Evolutionary conservation across 2,797 vertebrate species (phyloP).

Genomic region (Ctenopoma multispine): DNA sequence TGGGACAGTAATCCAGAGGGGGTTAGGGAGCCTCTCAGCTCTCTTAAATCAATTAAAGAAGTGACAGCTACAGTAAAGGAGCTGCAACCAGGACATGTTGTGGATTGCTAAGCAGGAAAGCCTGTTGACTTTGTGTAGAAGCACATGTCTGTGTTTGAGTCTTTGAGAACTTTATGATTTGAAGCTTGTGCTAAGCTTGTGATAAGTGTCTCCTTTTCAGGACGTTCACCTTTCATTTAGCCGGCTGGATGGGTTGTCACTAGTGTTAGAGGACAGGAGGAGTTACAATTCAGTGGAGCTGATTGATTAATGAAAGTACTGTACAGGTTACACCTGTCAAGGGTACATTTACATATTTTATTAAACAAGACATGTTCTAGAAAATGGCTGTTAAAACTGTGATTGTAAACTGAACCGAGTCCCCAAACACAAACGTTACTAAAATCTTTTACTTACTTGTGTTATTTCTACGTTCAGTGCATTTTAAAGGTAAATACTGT

Average conservation of each 20-base stretch:
- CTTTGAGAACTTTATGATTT: neutral
- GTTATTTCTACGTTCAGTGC: no score
- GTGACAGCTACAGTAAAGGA: conserved; percentile 49
- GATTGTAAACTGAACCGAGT: no score
- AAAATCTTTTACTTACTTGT: no score
- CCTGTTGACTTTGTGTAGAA: neutral
- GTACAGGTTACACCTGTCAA: no score
- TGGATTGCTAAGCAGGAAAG: conserved; percentile 39
- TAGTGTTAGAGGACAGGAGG: neutral
- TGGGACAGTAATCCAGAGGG: conserved; percentile 13
- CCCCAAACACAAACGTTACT: no score
- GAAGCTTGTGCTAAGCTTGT: no score
- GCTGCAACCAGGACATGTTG: conserved; percentile 47
- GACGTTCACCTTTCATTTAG: neutral
- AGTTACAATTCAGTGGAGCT: neutral
- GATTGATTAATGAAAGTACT: no score
- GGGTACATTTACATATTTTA: no score
- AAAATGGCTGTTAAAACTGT: no score
- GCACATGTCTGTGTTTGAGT: conserved; percentile 11
- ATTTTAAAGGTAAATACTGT: no score
- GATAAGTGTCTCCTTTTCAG: neutral
- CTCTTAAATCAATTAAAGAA: conserved; percentile 54
- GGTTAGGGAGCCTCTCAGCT: neutral
- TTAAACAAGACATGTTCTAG: no score
- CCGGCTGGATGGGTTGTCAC: neutral